Conservation (phyloP, 2,113 vertebrate species). For the Terrapene triunguis region DNA sequence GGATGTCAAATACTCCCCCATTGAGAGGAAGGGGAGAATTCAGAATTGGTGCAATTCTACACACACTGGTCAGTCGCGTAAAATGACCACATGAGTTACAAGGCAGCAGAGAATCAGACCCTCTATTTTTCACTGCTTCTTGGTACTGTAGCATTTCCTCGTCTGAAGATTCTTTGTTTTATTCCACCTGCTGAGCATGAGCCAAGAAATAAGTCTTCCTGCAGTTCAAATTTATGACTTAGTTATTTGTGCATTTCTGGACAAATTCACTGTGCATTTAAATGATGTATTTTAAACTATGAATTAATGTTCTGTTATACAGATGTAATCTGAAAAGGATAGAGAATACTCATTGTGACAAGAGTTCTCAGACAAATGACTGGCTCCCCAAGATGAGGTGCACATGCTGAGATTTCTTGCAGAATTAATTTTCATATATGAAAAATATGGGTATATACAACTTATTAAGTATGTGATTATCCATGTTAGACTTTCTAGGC, state of each 20-base stretch:
- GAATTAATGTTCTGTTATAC: neutral
- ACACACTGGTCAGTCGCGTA: too few species aligned
- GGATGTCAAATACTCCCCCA: neutral
- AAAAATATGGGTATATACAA: neutral
- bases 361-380: neutral
- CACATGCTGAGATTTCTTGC: neutral
- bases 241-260: neutral
- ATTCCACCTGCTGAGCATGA: too few species aligned
- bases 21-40: neutral
- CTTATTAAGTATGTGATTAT: neutral
- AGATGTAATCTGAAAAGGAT: neutral
- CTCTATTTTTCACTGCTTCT: neutral
- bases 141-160: neutral
- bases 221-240: neutral
- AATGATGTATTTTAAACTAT: fast-evolving
- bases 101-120: too few species aligned
- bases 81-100: neutral
- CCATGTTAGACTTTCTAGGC: neutral
- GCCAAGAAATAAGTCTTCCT: neutral
- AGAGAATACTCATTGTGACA: neutral
- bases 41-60: neutral
- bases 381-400: neutral
- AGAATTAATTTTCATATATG: neutral
- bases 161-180: neutral
- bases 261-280: neutral